Percentiles rank a stretch among this genome's conserved stretches.
phyloP scores from a whole-genome alignment of 2,888 invertebrate species.

The Tanytarsus gracilentus region DNA sequence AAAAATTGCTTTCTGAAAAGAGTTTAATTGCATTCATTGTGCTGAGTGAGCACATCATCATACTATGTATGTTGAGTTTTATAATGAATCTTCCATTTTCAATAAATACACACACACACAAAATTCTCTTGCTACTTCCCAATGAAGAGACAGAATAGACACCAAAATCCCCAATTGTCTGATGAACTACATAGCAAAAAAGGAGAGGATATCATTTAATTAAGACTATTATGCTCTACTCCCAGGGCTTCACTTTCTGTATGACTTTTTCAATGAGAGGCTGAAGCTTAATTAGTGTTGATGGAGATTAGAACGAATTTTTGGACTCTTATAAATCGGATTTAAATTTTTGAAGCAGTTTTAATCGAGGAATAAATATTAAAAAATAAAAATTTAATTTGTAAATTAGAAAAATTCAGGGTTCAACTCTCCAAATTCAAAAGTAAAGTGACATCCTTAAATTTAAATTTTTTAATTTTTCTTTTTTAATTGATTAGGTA shows the following conservation, averaged over 20 bases:
- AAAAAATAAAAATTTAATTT: too few species aligned
- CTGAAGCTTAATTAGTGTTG: neutral
- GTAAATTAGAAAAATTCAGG: too few species aligned
- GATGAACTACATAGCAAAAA: conserved; percentile 3
- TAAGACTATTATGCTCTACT: conserved; percentile 27
- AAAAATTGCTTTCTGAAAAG: conserved; percentile 20
- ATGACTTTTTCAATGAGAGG: too few species aligned
- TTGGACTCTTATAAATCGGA: too few species aligned
- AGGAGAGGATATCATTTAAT: conserved; percentile 29
- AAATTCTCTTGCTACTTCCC: conserved; percentile 1
- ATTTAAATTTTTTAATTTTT: too few species aligned
- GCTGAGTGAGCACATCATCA: conserved; percentile 22
- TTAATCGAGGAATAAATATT: too few species aligned
- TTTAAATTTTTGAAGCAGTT: too few species aligned
- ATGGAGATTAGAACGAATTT: neutral
- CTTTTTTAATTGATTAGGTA: too few species aligned
- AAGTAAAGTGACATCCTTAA: too few species aligned
- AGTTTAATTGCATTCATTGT: conserved; percentile 29
- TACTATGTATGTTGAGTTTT: neutral
- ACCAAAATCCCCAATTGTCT: neutral
- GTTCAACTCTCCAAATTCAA: too few species aligned
- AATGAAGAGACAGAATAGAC: too few species aligned
- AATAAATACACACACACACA: neutral
- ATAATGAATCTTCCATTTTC: neutral
- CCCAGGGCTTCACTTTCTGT: too few species aligned